A percentile compares a stretch with the other conserved stretches of the same genome.
phyloP scores from a whole-genome alignment of 2,113 vertebrate species.

The Ardeotis arabs region DNA sequence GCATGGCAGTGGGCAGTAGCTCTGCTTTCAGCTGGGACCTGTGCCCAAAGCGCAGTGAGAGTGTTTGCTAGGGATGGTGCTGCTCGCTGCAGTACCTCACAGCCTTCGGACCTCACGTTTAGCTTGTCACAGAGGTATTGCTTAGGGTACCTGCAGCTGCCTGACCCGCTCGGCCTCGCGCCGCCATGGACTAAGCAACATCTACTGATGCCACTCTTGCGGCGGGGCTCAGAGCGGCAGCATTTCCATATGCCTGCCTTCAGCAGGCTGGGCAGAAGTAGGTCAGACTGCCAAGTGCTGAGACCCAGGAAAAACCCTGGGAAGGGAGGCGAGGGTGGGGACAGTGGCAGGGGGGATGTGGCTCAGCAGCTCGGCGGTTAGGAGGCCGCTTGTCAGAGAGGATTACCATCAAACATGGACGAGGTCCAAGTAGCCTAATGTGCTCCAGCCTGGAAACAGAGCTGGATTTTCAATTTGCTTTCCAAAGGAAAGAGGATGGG shows the following conservation, averaged over 20 bases:
- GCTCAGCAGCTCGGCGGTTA: not conserved
- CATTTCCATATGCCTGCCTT: not conserved
- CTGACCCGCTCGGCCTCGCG: rapidly evolving
- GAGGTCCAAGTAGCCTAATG: not conserved
- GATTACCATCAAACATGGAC: not conserved
- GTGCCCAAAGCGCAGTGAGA: rapidly evolving
- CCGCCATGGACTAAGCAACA: not conserved
- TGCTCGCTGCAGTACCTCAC: rapidly evolving
- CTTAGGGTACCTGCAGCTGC: not conserved
- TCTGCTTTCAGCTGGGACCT: not conserved
- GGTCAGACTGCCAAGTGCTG: constrained; percentile 23
- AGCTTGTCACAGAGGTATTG: not conserved
- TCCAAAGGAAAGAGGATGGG: not conserved
- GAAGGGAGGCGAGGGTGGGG: not conserved
- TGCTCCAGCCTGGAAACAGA: constrained; percentile 3
- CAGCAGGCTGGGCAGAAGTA: constrained; percentile 24
- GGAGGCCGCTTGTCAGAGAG: not conserved
- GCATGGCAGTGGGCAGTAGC: not conserved
- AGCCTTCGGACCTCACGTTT: not conserved
- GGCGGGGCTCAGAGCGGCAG: not conserved
- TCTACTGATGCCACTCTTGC: rapidly evolving
- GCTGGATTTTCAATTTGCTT: not conserved
- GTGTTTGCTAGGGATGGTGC: not conserved
- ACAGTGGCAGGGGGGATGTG: not conserved
- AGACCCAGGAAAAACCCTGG: not conserved